Percentiles rank a stretch among this genome's conserved stretches.
Evolutionary conservation across 2,113 vertebrate genomes (phyloP).

Genomic region (Synodontis membranacea): DNA sequence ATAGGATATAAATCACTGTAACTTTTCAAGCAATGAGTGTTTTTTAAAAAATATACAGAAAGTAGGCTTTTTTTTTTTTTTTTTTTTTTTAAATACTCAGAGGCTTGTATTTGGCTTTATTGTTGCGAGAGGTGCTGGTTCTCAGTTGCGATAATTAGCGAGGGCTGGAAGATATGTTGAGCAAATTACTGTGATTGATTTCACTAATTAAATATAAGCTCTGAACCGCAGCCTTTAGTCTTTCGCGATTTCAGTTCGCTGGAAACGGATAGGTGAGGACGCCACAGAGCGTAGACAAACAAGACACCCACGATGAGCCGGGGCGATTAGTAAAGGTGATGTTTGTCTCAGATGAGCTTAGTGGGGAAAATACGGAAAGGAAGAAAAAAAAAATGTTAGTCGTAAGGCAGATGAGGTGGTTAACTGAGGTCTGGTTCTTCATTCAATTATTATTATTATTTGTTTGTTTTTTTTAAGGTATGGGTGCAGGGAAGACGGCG

Average conservation of each 20-base stretch:
- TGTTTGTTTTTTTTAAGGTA: neutral
- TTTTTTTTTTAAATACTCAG: too few relatives aligned
- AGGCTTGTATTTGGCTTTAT: neutral
- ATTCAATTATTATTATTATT: neutral
- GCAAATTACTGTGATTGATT: conserved; percentile 27
- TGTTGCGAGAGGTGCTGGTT: neutral
- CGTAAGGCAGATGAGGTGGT: too few relatives aligned
- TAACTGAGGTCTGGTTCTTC: neutral
- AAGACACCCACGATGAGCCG: conserved; percentile 9
- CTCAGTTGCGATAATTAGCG: conserved; percentile 13
- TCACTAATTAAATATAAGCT: conserved; percentile 31
- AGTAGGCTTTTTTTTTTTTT: neutral
- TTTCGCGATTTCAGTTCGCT: neutral
- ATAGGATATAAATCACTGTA: neutral
- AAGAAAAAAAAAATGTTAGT: neutral
- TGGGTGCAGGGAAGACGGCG: neutral
- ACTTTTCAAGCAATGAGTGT: neutral
- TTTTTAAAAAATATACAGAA: neutral
- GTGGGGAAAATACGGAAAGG: neutral
- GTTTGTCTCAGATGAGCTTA: conserved; percentile 2
- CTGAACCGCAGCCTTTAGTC: conserved; percentile 13
- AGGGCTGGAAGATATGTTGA: conserved; percentile 4
- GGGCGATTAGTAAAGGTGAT: neutral
- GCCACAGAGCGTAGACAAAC: neutral
- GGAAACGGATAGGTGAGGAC: conserved; percentile 9